Percentiles rank a stretch among this genome's conserved stretches.
Conservation (phyloP, 2,797 vertebrate species). For the Bradypodion ventrale region DNA sequence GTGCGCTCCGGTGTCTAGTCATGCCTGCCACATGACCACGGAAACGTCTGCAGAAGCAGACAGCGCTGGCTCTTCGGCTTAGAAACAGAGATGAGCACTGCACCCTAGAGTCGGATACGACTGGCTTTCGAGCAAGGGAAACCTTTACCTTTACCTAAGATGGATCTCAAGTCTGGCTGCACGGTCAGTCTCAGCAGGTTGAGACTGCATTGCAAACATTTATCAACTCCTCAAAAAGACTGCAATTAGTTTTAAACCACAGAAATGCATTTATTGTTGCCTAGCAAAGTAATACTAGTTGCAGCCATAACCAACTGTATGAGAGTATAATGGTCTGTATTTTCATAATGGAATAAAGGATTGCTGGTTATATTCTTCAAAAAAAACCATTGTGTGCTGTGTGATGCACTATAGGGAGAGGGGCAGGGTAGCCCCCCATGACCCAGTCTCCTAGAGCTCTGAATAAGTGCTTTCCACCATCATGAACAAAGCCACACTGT, state of each 20-base stretch:
- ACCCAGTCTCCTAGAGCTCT: not conserved
- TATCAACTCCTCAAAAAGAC: too few relatives aligned
- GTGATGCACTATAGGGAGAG: not conserved
- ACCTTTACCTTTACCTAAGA: too few relatives aligned
- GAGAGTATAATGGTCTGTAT: not conserved
- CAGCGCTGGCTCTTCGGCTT: too few relatives aligned
- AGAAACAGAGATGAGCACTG: too few relatives aligned
- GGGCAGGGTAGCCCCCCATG: not conserved
- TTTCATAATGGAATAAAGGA: not conserved
- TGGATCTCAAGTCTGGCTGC: too few relatives aligned
- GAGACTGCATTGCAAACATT: too few relatives aligned
- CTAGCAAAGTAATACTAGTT: not conserved
- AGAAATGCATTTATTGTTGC: not conserved
- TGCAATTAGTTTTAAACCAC: not conserved
- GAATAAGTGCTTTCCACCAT: not conserved
- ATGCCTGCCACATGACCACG: too few relatives aligned
- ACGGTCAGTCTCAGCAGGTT: too few relatives aligned
- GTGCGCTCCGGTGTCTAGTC: too few relatives aligned
- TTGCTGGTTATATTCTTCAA: not conserved
- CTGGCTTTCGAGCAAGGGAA: too few relatives aligned
- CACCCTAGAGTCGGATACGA: too few relatives aligned
- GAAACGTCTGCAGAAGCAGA: too few relatives aligned
- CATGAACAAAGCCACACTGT: constrained; percentile 13
- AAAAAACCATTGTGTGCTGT: not conserved
- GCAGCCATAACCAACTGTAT: not conserved